phyloP scores from a whole-genome alignment of 2,797 vertebrate genomes.

The Podarcis lilfordi region DNA sequence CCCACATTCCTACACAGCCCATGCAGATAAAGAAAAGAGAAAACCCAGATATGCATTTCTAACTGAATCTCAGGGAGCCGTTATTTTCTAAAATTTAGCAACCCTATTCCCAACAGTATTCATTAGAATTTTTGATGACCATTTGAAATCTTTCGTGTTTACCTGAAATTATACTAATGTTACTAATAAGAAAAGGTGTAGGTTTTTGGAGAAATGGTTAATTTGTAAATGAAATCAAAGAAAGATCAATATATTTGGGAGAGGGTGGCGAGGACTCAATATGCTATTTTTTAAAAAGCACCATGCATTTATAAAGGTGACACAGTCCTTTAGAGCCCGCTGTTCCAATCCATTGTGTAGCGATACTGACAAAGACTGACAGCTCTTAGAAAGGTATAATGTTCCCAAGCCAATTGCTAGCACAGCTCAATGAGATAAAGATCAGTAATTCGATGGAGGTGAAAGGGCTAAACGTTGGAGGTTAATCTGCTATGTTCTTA shows the following conservation, averaged over 20 bases:
- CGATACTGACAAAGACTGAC: slow-evolving; percentile 88
- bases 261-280: slow-evolving; percentile 16
- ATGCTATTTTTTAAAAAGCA: slow-evolving; percentile 57
- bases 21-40: not conserved
- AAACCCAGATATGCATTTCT: not conserved
- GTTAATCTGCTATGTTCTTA: slow-evolving; percentile 89
- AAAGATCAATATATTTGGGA: slow-evolving; percentile 53
- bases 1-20: not conserved
- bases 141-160: slow-evolving; percentile 13
- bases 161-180: slow-evolving; percentile 29
- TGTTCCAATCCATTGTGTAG: slow-evolving; percentile 83
- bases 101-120: not conserved
- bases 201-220: not conserved
- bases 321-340: slow-evolving; percentile 82
- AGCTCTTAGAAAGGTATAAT: slow-evolving; percentile 90
- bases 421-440: slow-evolving; percentile 93
- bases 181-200: not conserved
- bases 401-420: slow-evolving; percentile 89
- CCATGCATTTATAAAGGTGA: slow-evolving; percentile 77
- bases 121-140: not conserved
- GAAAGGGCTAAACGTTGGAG: slow-evolving; percentile 83
- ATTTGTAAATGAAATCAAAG: slow-evolving; percentile 54
- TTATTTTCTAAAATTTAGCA: not conserved
- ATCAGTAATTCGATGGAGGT: slow-evolving; percentile 92
- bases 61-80: not conserved